Percentiles rank a stretch among this genome's conserved stretches.
Conservation (phyloP, 2,797 vertebrate species). For the Sebastes variabilis region DNA sequence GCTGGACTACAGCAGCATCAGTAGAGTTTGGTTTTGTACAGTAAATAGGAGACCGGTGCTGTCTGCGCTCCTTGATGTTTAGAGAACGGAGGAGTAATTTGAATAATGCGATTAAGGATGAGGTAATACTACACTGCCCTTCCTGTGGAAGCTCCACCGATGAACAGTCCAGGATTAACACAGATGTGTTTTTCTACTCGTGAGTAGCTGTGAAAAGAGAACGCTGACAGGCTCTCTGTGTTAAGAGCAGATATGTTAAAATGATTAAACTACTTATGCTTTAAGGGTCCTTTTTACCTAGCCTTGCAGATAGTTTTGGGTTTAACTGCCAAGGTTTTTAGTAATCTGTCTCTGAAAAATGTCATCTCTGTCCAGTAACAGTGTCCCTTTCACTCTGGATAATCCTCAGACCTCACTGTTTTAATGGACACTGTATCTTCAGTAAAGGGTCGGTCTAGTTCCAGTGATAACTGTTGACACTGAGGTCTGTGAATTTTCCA, state of each 20-base stretch:
- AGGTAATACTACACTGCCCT: constrained; percentile 9
- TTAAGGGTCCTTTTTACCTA: background rate
- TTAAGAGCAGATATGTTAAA: constrained; percentile 5
- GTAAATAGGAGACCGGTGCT: background rate
- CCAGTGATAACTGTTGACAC: background rate
- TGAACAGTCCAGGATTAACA: constrained; percentile 3
- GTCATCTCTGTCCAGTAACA: background rate
- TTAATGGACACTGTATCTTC: background rate
- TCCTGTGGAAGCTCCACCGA: background rate
- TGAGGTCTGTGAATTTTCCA: background rate
- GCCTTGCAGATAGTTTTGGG: background rate
- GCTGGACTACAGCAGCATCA: background rate
- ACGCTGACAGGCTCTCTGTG: background rate
- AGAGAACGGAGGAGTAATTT: background rate
- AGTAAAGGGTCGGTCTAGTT: background rate
- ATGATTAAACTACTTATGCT: background rate
- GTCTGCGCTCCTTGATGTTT: background rate
- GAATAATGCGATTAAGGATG: constrained; percentile 24
- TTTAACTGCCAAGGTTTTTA: background rate
- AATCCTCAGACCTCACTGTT: background rate
- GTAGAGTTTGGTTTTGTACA: background rate
- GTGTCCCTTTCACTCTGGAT: background rate
- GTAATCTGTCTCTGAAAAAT: background rate
- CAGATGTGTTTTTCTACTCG: constrained; percentile 4
- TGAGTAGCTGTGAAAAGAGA: constrained; percentile 4